phyloP scores from a whole-genome alignment of 2,113 vertebrate genomes.

The Anolis sagrei region DNA sequence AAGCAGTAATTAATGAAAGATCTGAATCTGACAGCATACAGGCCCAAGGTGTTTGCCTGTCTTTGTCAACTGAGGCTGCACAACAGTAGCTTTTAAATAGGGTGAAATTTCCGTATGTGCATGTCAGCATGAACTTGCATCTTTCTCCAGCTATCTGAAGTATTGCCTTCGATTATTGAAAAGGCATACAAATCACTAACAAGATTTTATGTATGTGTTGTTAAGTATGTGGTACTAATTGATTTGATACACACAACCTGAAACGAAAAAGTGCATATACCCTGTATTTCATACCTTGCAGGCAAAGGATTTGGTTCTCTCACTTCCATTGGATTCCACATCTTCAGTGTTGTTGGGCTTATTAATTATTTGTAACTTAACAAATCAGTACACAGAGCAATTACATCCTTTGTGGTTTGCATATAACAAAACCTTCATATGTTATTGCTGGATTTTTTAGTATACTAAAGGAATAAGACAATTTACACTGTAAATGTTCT shows the following conservation, averaged over 20 bases:
- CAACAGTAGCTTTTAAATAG: conserved; percentile 27
- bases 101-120: not conserved
- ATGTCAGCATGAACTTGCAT: not conserved
- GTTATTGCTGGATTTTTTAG: not conserved
- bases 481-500: not conserved
- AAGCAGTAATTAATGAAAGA: conserved; percentile 61
- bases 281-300: not conserved
- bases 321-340: not conserved
- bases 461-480: not conserved
- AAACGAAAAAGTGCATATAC: conserved; percentile 37
- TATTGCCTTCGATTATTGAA: conserved; percentile 45
- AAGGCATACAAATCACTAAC: conserved; percentile 51
- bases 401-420: not conserved
- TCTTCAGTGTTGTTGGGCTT: not conserved
- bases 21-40: conserved; percentile 50
- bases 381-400: not conserved
- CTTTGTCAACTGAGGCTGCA: conserved; percentile 52
- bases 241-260: conserved; percentile 54
- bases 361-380: not conserved
- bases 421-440: not conserved
- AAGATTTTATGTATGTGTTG: conserved; percentile 50
- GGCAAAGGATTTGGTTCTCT: conserved; percentile 27
- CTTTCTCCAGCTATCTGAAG: conserved; percentile 53
- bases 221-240: conserved; percentile 64
- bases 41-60: conserved; percentile 42